phyloP scores from a whole-genome alignment of 2,797 vertebrate genomes.

The Ceryle rudis region DNA sequence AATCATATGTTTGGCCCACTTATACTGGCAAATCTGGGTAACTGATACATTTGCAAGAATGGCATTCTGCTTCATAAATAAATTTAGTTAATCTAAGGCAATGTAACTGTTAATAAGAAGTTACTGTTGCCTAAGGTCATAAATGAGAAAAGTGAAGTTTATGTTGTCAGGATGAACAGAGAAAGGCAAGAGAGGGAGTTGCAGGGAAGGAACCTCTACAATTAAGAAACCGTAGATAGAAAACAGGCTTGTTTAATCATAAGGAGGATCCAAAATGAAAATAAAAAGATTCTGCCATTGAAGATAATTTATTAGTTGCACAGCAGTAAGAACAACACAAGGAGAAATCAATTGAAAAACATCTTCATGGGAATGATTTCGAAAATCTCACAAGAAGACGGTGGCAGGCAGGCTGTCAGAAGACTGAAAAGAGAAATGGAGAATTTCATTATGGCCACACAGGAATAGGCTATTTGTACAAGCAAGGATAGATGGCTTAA shows the following conservation, averaged over 20 bases:
- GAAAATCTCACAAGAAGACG: not conserved
- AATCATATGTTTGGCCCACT: not conserved
- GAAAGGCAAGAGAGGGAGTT: not conserved
- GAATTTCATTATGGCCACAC: not conserved
- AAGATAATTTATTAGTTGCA: not conserved
- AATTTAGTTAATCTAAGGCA: not conserved
- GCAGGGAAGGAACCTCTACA: not conserved
- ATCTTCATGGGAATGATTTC: not conserved
- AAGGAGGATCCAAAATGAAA: not conserved
- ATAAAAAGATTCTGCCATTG: not conserved
- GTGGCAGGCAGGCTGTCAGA: not conserved
- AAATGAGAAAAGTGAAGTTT: not conserved
- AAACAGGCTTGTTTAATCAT: not conserved
- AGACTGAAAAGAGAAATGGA: not conserved
- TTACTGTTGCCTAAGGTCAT: not conserved
- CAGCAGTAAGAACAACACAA: not conserved
- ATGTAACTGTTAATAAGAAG: not conserved
- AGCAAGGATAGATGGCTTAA: slow-evolving; percentile 17
- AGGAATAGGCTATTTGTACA: not conserved
- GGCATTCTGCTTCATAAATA: not conserved
- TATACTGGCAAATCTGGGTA: not conserved
- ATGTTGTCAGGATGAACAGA: not conserved
- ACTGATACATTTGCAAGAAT: not conserved
- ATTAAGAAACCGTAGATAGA: not conserved
- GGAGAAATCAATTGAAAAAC: not conserved